A percentile compares a stretch with the other conserved stretches of the same genome.
These are phyloP conservation scores for Pogonognathellus flavescens DNA, from an alignment of 1,140 invertebrate genomes.

Conservation along the genomic window DNA sequence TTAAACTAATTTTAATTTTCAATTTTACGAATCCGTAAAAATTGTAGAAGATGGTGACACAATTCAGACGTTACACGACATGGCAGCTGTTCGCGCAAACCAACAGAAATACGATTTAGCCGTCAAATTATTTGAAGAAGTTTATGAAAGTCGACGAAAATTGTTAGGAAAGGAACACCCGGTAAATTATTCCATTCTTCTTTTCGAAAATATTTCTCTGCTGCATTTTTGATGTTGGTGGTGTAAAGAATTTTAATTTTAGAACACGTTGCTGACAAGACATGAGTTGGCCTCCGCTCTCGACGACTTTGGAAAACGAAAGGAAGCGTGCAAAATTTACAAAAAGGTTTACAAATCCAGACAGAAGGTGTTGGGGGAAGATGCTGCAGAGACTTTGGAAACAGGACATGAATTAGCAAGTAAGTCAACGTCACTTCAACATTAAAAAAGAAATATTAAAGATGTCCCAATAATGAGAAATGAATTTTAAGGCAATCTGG, in stretches of 20 bases:
- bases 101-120: conserved; percentile 57
- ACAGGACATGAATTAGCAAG: conserved; percentile 58
- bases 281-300: conserved; percentile 50
- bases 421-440: too few species aligned
- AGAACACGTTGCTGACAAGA: conserved; percentile 46
- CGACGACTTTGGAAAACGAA: conserved; percentile 47
- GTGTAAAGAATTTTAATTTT: neutral
- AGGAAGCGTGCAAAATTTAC: conserved; percentile 55
- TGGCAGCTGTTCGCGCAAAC: conserved; percentile 52
- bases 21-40: too few species aligned
- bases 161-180: conserved; percentile 52
- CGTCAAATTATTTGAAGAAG: conserved; percentile 55
- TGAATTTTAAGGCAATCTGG: conserved; percentile 53
- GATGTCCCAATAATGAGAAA: too few species aligned
- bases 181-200: neutral
- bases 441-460: too few species aligned
- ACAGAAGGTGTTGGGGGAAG: conserved; percentile 49
- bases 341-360: conserved; percentile 56
- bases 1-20: too few species aligned
- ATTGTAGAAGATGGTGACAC: conserved; percentile 41
- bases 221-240: neutral
- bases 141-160: conserved; percentile 38
- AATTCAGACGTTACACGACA: conserved; percentile 51
- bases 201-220: neutral
- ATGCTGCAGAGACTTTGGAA: conserved; percentile 56